phyloP scores from a whole-genome alignment of 2,113 vertebrate species.

The Camelus dromedarius region DNA sequence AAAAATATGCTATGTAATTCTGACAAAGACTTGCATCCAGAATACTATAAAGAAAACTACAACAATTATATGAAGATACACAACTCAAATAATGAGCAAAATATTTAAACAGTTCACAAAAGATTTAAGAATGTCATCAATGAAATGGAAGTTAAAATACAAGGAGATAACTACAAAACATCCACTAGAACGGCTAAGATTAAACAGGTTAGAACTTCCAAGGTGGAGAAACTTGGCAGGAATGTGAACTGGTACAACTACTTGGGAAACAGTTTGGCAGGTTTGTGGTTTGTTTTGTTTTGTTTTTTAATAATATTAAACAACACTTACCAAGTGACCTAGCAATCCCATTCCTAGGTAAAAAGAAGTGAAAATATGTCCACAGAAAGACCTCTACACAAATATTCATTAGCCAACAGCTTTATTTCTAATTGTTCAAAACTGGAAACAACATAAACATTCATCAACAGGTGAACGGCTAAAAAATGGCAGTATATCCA shows the following conservation, averaged over 20 bases:
- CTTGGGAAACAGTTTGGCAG: not conserved
- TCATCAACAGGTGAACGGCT: not conserved
- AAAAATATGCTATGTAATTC: not conserved
- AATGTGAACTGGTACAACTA: not conserved
- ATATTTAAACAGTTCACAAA: not conserved
- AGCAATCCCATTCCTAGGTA: not conserved
- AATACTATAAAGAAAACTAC: not conserved
- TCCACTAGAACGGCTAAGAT: not conserved
- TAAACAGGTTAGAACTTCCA: not conserved
- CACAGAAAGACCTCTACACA: not conserved
- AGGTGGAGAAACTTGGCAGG: not conserved
- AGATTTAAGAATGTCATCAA: not conserved
- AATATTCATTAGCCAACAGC: not conserved
- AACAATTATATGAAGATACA: not conserved
- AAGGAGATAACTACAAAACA: not conserved
- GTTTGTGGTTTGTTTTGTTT: no score
- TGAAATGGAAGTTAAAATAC: constrained; percentile 21
- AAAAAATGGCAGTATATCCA: not conserved
- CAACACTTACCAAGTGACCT: not conserved
- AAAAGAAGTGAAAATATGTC: not conserved
- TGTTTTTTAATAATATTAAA: not conserved
- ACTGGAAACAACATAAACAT: not conserved
- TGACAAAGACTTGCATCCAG: not conserved
- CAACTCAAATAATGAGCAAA: not conserved
- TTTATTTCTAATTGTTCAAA: not conserved